Base-by-base conservation (phyloP, 2,888 invertebrate genomes). In the Chaetoderma sp. region DNA sequence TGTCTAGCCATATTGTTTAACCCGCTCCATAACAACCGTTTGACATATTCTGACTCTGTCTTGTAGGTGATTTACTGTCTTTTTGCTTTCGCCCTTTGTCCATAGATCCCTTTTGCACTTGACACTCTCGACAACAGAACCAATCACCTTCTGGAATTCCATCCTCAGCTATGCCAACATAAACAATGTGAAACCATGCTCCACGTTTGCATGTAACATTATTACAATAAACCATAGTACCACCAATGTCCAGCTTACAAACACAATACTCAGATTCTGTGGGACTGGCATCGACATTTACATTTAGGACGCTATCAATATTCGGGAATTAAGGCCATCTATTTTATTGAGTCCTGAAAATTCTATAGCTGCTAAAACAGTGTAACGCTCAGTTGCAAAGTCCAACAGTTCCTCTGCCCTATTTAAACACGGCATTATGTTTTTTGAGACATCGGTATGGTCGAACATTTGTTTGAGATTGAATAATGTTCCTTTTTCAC, bases 181-280 rank as follows among this genome's bases (percentile, higher is more conserved):
- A 65, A 4, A 57, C 57, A n/a, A 65, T 23, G 30, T 65, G 65
- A 23, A 65, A 65, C 65, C 65, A 65, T 10, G 45, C 30, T n/a
- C 45, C 47, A 8, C 52, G 32, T 18, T 21, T 23, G 44, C 64
- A 64, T 33, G 28, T 30, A 4, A 18, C 28, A 27, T 63, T 58
- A 25, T 27, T 25, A 28, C 63, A 63, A 39, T 57, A 58, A 25
- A 63, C 16, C 57, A 49, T 49, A 6, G 16, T 25, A 13, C 58
- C 63, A 56, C 58, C 58, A 6, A 25, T 6, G 8, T 63, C 49
- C 21, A 33, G 16, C 30, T 33, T 47, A 21, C 63, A 63, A 6
- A 39, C 39, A 21, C 63, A 63, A 13, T 63, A 49, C 16, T 30
- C 10, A 1, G 8, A 18, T 10, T 16, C 6, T 25, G 13, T 57